Evolutionary conservation across 2,113 vertebrate genomes (phyloP), one percentile per base, ranked within the genome.

Genomic region (Myxocyprinus asiaticus): DNA sequence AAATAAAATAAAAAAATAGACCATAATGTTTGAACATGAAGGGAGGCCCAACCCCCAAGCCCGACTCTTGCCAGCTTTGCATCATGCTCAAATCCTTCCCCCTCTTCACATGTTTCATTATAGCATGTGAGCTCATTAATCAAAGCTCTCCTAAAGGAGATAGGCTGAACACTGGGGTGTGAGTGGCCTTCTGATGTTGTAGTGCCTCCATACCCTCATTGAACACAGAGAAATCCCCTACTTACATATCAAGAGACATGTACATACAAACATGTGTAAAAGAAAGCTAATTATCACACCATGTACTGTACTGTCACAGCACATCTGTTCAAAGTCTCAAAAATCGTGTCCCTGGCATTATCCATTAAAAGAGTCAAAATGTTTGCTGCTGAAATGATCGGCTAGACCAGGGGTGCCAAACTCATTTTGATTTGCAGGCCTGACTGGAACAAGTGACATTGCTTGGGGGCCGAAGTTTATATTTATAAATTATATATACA

Each of bases 111-210:
- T 82, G 85, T 88, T 90, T 90, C 85, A 89, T 89, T 86, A 87
- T 81, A 78, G 64, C 56, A 76, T 47, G 87, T 89, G 83, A 81
- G 83, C 81, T 87, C 85, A 91, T 92, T 90, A 89, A 92, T 92
- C 91, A 92, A 79, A 75, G 84, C 48, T 69, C 7, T 47, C 44
- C 59, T 9, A 80, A 85, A 84, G 79, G 64, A 71, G 62, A 76
- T 77, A 58, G 81, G 64, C 72, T 69, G 67, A 73, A 67, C 51
- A 44, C 33, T 44, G 51, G 62, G 50, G 14, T 76, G 50, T 78
- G 51, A 78, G 17, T n/a, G 7, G 68, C 61, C 22, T 55, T 76
- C 22, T 17, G 45, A 66, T 64, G 22, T 10, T 50, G 11, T 15
- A 15, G 14, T 58, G 55, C n/a, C 55, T n/a, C n/a, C 6, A 14